Evolutionary conservation across 2,888 invertebrate genomes (phyloP).

Genomic region (Drosophila kanekoi): DNA sequence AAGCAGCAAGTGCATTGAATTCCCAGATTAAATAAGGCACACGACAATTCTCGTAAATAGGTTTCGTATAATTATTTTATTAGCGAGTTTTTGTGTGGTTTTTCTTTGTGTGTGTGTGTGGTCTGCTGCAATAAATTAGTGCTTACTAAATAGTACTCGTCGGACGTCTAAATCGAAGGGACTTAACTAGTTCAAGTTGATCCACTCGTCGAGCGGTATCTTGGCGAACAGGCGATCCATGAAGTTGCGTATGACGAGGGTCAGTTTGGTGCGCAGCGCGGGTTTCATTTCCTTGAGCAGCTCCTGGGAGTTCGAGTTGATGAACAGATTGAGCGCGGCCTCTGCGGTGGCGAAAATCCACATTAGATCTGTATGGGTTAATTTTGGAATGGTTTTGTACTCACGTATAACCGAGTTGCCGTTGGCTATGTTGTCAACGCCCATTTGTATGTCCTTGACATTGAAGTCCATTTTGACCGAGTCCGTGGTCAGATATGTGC

Average conservation of each 20-base stretch:
- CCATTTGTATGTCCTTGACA: conserved; percentile 93
- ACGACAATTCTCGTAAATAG: background rate
- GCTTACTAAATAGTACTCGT: conserved; percentile 40
- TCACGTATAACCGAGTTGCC: conserved; percentile 92
- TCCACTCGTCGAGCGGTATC: conserved; percentile 92
- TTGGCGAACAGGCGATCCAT: conserved; percentile 90
- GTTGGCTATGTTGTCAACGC: conserved; percentile 93
- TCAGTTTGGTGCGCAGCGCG: conserved; percentile 90
- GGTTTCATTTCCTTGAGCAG: conserved; percentile 95
- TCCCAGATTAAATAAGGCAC: conserved; percentile 1
- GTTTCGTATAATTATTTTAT: conserved; percentile 36
- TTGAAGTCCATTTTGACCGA: conserved; percentile 94
- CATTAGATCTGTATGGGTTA: background rate
- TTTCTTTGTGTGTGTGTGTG: no score
- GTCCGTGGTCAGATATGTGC: conserved; percentile 89
- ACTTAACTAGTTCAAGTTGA: conserved; percentile 84
- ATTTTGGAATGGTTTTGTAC: conserved; percentile 81
- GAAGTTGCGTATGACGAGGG: conserved; percentile 90
- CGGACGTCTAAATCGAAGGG: background rate
- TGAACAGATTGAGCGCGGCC: conserved; percentile 93
- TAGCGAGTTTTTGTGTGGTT: conserved; percentile 14
- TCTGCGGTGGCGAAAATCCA: conserved; percentile 86
- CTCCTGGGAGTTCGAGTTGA: conserved; percentile 94
- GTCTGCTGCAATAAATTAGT: conserved; percentile 65
- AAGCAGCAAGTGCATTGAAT: conserved; percentile 16